Evolutionary conservation across 1,140 invertebrate genomes (phyloP).

Genomic region (Drosophila kepulauana): DNA sequence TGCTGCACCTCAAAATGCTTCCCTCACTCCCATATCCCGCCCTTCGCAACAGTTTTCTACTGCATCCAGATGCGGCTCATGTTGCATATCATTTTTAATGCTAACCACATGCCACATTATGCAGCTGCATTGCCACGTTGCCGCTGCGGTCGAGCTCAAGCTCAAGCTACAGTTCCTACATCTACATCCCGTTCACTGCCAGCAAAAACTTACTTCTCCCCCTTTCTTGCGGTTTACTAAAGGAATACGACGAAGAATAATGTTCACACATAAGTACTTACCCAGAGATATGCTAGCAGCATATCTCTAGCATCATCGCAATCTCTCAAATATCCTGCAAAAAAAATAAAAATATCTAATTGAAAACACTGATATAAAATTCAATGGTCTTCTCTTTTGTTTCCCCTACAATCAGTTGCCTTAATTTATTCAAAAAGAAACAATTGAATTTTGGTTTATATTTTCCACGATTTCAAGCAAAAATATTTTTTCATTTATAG

Average conservation of each 20-base stretch:
- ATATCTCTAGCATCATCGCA: conserved; percentile 3
- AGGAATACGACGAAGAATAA: conserved; percentile 77
- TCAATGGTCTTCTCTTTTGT: background rate
- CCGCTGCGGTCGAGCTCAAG: conserved; percentile 64
- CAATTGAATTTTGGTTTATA: too few species aligned
- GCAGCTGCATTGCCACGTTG: conserved; percentile 77
- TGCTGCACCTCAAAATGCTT: conserved; percentile 58
- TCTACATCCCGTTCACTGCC: conserved; percentile 16
- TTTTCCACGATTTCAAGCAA: too few species aligned
- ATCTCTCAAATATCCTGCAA: conserved; percentile 33
- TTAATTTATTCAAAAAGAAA: too few species aligned
- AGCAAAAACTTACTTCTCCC: conserved; percentile 4
- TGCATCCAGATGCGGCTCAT: conserved; percentile 54
- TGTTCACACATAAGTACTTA: conserved; percentile 77
- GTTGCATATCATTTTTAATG: conserved; percentile 82
- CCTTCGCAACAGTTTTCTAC: background rate
- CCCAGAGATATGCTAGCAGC: conserved; percentile 29
- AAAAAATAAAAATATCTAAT: background rate
- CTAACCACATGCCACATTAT: conserved; percentile 81
- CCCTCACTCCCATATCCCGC: conserved; percentile 19
- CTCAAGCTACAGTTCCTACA: conserved; percentile 23
- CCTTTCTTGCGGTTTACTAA: conserved; percentile 57
- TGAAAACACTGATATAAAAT: background rate
- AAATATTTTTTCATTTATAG: too few species aligned
- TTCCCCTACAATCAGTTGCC: too few species aligned